These are phyloP conservation scores for Galerucella calmariensis DNA, from an alignment of 2,888 invertebrate species.

Conservation along the genomic window DNA sequence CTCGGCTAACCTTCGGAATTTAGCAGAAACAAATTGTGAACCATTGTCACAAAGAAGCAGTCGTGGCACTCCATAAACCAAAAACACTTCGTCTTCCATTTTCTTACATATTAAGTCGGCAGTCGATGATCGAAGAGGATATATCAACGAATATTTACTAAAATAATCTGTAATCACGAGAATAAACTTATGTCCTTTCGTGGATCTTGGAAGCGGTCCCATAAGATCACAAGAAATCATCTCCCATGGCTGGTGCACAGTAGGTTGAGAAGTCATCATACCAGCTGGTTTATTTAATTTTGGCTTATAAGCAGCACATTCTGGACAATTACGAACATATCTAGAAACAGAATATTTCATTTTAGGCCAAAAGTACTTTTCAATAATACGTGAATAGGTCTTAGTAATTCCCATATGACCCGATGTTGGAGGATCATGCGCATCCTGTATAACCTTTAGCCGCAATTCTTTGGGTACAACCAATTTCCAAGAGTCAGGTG, in stretches of 20 bases:
- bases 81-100: constrained; percentile 38
- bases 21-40: no score
- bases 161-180: no score
- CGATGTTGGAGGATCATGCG: constrained; percentile 41
- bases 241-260: no score
- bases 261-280: not conserved
- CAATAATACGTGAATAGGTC: constrained; percentile 37
- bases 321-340: constrained; percentile 40
- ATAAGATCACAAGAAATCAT: no score
- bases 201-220: no score
- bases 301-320: not conserved
- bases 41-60: no score
- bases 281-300: constrained; percentile 3
- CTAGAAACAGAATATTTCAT: constrained; percentile 40
- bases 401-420: constrained; percentile 49
- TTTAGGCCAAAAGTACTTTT: constrained; percentile 48
- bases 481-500: no score
- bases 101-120: constrained; percentile 16
- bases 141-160: not conserved
- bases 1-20: no score
- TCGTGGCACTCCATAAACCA: constrained; percentile 38
- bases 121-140: constrained; percentile 36
- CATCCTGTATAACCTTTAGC: constrained; percentile 10
- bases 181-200: no score
- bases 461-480: no score